Evolutionary conservation across 1,140 invertebrate genomes (phyloP), one percentile per base, ranked within the genome.

Genomic region (Lepidurus couesii): DNA sequence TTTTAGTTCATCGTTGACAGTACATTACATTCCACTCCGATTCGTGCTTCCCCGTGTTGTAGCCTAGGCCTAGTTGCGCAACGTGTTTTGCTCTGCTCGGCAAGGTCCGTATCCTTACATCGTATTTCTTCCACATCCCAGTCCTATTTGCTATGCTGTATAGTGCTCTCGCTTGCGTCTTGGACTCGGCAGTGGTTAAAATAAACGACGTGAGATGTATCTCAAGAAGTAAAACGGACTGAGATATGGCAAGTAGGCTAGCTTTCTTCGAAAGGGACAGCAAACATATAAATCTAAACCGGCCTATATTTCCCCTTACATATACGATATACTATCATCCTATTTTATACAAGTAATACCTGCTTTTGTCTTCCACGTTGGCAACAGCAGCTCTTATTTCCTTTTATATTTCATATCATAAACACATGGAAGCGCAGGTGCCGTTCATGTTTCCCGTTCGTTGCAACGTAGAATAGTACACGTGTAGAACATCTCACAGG

Each of bases 401-500:
- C 16, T 9, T 13, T 65, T 65, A 5, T 65, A 21, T 65, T 13
- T 65, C 16, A 13, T 65, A 65, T 65, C 53, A 65, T 65, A 65
- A 65, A 65, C 53, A 13, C 53, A 65, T 21, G 53, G 53, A 65
- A 65, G 53, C n/a, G 53, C 13, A 65, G 53, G 53, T 65, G 53
- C n/a, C 53, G 53, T 21, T 65, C 53, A 65, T 65, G 21, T 65
- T 65, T 65, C n/a, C 53, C 9, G 16, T 65, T 65, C 53, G 1
- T 65, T 65, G 53, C 53, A 7, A 65, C 53, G 21, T 13, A 21
- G 53, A 65, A 65, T 65, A 21, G 53, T 10, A 65, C 53, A 65
- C 53, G 53, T 65, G 53, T 65, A 65, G 53, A 13, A 65, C 13
- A 16, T 21, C 53, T 13, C 53, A 13, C 53, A 65, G 53, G 4